Evolutionary conservation across 2,113 vertebrate genomes (phyloP), one percentile per base, ranked within the genome.

Genomic region (Hiodon tergisus): DNA sequence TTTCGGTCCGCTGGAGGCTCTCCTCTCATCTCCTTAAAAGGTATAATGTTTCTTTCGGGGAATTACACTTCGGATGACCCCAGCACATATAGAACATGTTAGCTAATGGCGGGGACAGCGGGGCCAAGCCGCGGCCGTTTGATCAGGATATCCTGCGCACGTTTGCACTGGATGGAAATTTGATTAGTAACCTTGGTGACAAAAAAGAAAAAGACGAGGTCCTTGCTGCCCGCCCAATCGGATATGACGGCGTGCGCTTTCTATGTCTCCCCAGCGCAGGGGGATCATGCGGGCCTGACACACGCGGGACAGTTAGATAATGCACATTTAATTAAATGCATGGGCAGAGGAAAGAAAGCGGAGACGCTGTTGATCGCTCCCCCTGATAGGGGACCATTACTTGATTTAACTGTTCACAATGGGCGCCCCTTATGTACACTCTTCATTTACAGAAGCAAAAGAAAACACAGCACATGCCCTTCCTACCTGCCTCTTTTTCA

Each of bases 161-260:
- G 31, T 89, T 82, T 86, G 88, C 89, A 89, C 92, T 91, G 89
- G 91, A 94, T 93, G 92, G 93, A 95, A 96, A 96, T 95, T 92
- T 95, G 93, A 95, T 96, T 95, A 94, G 94, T 95, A 91, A 92
- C 92, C 93, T 90, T 92, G 92, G 94, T 94, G 93, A 94, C 89
- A 85, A 88, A 91, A 91, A 14, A 92, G 92, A 31, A 31, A 31
- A 31, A 88, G 83, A 93, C 89, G 90, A 92, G 93, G 94, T 94
- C 91, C 89, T 89, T 79, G 57, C 81, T 86, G 89, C 78, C 90
- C 88, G 82, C 84, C 92, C 90, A 90, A 93, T 94, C 91, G 90
- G 93, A 93, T 93, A 88, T 94, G 94, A 94, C 91, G 92, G 92
- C 82, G 85, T 80, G 86, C 77, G 89, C 88, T 89, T 93, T 91